A percentile compares a stretch with the other conserved stretches of the same genome.
These are phyloP conservation scores for Fopius arisanus DNA, from an alignment of 1,140 invertebrate species.

Conservation along the genomic window DNA sequence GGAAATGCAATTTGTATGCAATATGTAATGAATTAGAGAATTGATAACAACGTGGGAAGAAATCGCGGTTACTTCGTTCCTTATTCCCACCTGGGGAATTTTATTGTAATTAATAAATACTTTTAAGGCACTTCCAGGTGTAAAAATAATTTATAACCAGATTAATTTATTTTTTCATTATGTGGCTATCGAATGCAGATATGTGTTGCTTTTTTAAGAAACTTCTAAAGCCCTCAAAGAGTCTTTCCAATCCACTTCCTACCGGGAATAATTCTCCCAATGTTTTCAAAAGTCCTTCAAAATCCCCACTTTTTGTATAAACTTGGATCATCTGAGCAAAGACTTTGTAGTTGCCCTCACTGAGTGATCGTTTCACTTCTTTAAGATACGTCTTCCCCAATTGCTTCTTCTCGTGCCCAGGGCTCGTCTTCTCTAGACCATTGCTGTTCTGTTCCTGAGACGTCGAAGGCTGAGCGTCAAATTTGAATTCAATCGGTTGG, in stretches of 20 bases:
- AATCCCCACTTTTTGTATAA: conserved; percentile 68
- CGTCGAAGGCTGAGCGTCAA: conserved; percentile 43
- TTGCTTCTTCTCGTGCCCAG: conserved; percentile 37
- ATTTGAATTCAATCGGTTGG: conserved; percentile 48
- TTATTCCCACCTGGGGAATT: background rate
- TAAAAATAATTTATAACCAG: background rate
- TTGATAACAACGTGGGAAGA: background rate
- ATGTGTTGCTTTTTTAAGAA: conserved; percentile 40
- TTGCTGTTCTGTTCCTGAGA: conserved; percentile 35
- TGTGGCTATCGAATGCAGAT: conserved; percentile 13
- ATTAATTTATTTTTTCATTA: background rate
- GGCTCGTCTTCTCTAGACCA: background rate
- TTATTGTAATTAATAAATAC: background rate
- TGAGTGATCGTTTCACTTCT: conserved; percentile 64
- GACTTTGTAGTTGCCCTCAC: conserved; percentile 65
- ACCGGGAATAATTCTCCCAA: conserved; percentile 65
- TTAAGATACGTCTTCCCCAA: conserved; percentile 51
- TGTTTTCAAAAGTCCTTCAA: conserved; percentile 62
- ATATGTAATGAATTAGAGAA: background rate
- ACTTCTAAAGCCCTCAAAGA: conserved; percentile 65
- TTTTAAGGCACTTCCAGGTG: background rate
- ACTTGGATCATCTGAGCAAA: conserved; percentile 68
- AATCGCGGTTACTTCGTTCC: background rate
- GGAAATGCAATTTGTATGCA: background rate
- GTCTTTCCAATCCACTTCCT: conserved; percentile 65